Evolutionary conservation across 1,140 invertebrate species (phyloP).

Genomic region (Coenobita brevimanus): DNA sequence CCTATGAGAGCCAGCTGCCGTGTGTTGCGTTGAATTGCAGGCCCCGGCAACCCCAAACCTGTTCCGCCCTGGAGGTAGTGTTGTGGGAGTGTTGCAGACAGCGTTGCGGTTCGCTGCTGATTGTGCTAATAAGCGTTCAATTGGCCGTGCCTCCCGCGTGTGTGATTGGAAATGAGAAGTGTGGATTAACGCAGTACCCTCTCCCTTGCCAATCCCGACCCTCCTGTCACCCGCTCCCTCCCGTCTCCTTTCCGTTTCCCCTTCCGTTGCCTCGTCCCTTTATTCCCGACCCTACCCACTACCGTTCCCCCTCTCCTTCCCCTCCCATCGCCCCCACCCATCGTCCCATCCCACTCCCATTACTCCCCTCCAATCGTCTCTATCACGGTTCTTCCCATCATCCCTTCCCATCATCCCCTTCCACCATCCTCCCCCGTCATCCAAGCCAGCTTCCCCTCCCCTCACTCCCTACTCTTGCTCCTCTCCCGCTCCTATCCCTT

Average conservation of each 20-base stretch:
- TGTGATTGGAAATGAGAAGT: too few species aligned
- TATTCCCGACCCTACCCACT: not conserved
- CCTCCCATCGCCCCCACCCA: not conserved
- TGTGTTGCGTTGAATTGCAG: too few species aligned
- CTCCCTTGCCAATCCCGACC: not conserved
- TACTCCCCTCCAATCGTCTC: not conserved
- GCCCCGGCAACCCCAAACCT: too few species aligned
- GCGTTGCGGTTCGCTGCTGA: too few species aligned
- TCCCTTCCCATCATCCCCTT: not conserved
- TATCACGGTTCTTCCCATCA: not conserved
- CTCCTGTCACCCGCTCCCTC: not conserved
- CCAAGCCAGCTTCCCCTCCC: not conserved
- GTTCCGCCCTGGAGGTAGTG: too few species aligned
- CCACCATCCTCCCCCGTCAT: not conserved
- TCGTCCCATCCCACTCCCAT: not conserved
- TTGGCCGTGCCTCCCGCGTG: too few species aligned
- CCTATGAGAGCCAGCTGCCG: too few species aligned
- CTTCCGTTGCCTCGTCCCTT: too few species aligned
- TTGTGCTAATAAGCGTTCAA: too few species aligned
- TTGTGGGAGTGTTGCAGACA: too few species aligned
- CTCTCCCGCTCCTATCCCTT: not conserved
- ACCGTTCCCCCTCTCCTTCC: not conserved
- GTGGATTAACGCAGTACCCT: too few species aligned
- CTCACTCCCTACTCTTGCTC: not conserved
- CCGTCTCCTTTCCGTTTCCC: not conserved